Percentiles rank a stretch among this genome's conserved stretches.
phyloP scores from a whole-genome alignment of 2,888 invertebrate species.

The Venusia cambrica region DNA sequence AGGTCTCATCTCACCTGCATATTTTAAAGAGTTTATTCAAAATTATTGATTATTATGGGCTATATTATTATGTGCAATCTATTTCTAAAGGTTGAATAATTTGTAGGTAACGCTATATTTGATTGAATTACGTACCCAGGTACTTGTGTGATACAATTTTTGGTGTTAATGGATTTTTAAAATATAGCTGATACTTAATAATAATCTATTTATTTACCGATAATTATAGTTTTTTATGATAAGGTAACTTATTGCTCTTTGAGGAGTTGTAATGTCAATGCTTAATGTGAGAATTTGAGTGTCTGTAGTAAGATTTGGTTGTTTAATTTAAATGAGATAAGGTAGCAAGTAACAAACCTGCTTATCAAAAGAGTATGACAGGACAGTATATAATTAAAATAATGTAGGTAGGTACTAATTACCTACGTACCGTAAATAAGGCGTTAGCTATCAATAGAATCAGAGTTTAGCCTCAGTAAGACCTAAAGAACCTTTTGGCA shows the following conservation, averaged over 20 bases:
- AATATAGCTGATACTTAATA: slow-evolving; percentile 73
- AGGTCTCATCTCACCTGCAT: slow-evolving; percentile 44
- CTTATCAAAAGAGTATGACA: no score
- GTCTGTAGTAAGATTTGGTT: slow-evolving; percentile 65
- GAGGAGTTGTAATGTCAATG: slow-evolving; percentile 42
- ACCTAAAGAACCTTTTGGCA: no score
- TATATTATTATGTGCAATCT: slow-evolving; percentile 71
- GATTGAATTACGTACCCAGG: no score
- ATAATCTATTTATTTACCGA: slow-evolving; percentile 67
- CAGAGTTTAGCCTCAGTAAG: no score
- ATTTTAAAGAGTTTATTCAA: no score
- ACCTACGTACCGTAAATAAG: no score
- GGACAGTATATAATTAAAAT: no score
- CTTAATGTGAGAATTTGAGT: slow-evolving; percentile 65
- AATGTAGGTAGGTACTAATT: no score
- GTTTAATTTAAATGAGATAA: slow-evolving; percentile 56
- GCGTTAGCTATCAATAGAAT: no score
- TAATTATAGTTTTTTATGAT: slow-evolving; percentile 53
- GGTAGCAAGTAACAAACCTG: no score
- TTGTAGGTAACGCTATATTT: slow-evolving; percentile 49
- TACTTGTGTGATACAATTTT: slow-evolving; percentile 70
- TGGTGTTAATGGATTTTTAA: slow-evolving; percentile 72
- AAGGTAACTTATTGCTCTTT: slow-evolving; percentile 65
- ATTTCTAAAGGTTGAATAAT: slow-evolving; percentile 71
- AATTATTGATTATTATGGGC: no score